These are phyloP conservation scores for Bos taurus DNA, from an alignment of 2,113 vertebrate species.

Conservation along the genomic window DNA sequence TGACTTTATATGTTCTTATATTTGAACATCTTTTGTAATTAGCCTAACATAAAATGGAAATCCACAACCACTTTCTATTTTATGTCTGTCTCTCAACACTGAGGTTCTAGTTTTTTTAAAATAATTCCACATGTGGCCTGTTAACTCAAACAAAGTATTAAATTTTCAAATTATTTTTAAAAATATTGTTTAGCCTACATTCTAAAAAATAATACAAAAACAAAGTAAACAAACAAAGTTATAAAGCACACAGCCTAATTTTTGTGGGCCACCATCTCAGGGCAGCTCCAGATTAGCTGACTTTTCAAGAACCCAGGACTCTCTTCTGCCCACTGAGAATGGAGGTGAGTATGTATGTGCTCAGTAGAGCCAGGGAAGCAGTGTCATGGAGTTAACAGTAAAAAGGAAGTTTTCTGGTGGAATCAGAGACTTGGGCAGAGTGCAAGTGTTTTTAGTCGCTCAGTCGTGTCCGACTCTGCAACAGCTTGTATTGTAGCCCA, in stretches of 20 bases:
- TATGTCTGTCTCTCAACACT: neutral
- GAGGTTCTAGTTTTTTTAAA: slow-evolving; percentile 1
- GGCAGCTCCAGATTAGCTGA: neutral
- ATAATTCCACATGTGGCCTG: neutral
- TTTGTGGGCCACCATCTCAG: neutral
- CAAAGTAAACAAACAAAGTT: neutral
- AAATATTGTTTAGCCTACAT: neutral
- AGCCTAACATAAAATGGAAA: neutral
- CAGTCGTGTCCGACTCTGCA: neutral
- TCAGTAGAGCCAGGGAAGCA: neutral
- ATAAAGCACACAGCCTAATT: neutral
- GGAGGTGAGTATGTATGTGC: too few species aligned
- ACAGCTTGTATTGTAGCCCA: neutral
- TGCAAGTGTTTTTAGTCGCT: neutral
- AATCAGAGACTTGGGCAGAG: neutral
- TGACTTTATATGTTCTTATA: neutral
- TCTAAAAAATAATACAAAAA: slow-evolving; percentile 6
- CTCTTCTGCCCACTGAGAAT: neutral
- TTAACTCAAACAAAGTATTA: neutral
- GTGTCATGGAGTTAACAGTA: neutral
- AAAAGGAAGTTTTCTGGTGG: neutral
- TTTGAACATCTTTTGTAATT: neutral
- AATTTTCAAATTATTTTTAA: slow-evolving; percentile 32
- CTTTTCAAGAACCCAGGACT: neutral
- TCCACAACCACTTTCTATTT: neutral